These are phyloP conservation scores for Pontoporia blainvillei DNA, from an alignment of 2,113 vertebrate species.

Conservation along the genomic window DNA sequence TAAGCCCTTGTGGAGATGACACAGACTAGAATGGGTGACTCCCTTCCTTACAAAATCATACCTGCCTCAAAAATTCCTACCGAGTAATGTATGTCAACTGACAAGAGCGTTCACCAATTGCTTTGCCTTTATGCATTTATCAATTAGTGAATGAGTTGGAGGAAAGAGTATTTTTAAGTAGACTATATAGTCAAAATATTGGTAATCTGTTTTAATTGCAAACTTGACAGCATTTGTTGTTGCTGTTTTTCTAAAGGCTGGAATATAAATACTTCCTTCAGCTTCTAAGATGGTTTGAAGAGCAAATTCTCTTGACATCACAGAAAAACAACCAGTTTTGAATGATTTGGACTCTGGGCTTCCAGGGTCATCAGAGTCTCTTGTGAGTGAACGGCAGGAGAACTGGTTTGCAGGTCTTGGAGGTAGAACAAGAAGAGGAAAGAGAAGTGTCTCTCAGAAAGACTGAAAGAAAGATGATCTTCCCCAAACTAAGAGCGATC, in stretches of 20 bases:
- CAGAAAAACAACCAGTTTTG: background rate
- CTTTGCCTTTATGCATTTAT: background rate
- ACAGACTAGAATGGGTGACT: background rate
- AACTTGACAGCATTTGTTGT: background rate
- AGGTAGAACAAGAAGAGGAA: background rate
- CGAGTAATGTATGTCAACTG: background rate
- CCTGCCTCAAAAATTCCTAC: background rate
- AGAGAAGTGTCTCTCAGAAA: background rate
- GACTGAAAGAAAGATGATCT: background rate
- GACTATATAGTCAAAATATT: background rate
- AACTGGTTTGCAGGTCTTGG: background rate
- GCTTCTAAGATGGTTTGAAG: background rate
- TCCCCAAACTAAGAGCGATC: background rate
- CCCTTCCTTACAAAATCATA: background rate
- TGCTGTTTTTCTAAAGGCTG: background rate
- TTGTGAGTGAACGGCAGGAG: background rate
- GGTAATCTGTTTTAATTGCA: background rate
- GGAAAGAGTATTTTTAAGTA: background rate
- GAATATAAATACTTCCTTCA: background rate
- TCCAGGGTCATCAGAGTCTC: background rate
- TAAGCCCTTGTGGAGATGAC: background rate
- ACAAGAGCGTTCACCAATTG: background rate
- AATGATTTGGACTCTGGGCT: background rate
- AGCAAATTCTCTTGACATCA: background rate
- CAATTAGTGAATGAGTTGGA: background rate